Conservation (phyloP, 53 echinoderm and acorn worm genomes). For the Holothuria scabra region DNA sequence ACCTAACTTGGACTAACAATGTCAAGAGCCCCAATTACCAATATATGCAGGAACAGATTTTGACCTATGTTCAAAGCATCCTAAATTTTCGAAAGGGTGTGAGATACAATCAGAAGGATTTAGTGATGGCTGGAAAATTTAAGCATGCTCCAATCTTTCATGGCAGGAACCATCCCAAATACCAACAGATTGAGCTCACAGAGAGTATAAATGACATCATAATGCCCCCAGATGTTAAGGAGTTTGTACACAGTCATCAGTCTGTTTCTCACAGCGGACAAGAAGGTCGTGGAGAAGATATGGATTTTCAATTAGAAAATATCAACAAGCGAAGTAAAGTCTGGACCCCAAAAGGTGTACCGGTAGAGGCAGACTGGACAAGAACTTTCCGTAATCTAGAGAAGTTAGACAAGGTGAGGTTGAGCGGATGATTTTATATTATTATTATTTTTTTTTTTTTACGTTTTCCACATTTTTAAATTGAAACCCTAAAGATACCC, state of each 20-base stretch:
- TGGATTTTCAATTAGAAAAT: conserved; percentile 25
- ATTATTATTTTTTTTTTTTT: conserved; percentile 2
- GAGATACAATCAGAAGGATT: conserved; percentile 32
- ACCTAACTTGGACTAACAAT: conserved; percentile 43
- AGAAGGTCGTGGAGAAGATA: background rate
- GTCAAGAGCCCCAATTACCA: conserved; percentile 52
- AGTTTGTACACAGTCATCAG: background rate
- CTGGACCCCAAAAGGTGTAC: conserved; percentile 2
- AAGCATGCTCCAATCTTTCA: conserved; percentile 39
- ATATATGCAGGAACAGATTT: conserved; percentile 62
- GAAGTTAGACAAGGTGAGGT: conserved; percentile 16
- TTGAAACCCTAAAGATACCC: too few relatives aligned
- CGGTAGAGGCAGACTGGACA: background rate
- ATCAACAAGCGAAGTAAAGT: conserved; percentile 20
- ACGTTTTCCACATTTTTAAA: too few relatives aligned
- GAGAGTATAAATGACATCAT: background rate
- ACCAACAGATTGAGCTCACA: conserved; percentile 4
- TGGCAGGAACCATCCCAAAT: background rate
- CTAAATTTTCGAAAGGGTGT: conserved; percentile 57
- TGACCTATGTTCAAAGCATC: conserved; percentile 59
- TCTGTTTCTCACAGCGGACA: conserved; percentile 8
- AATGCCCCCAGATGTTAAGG: background rate
- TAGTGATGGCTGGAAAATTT: conserved; percentile 37
- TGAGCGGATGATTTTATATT: too few relatives aligned
- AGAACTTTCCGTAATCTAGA: conserved; percentile 6